These are phyloP conservation scores for Meta bourneti DNA, from an alignment of 2,888 invertebrate genomes.

Conservation along the genomic window DNA sequence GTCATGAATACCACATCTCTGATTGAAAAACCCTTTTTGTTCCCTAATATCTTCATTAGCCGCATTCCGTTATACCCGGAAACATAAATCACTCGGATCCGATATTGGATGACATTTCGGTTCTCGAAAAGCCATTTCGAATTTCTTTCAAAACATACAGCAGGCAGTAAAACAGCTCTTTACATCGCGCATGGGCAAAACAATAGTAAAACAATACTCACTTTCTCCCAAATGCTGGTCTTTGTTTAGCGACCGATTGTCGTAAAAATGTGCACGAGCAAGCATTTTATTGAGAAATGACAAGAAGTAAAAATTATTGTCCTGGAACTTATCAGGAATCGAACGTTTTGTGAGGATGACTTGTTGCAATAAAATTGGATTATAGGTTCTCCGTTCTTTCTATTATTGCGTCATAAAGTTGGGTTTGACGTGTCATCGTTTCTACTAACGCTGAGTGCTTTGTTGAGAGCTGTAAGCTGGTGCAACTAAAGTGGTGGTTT, in stretches of 20 bases:
- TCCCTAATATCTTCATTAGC: no score
- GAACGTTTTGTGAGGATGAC: conserved; percentile 7
- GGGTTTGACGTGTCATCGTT: background rate
- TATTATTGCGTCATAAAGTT: conserved; percentile 65
- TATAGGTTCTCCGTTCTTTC: conserved; percentile 7
- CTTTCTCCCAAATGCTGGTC: background rate
- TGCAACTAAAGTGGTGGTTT: background rate
- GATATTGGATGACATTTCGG: no score
- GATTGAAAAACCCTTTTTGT: no score
- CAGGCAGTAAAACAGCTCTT: background rate
- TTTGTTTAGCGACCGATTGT: conserved; percentile 12
- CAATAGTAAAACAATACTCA: conserved; percentile 21
- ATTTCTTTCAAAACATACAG: background rate
- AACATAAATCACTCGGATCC: no score
- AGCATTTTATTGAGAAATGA: conserved; percentile 52
- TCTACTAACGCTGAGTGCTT: background rate
- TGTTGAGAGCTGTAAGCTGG: background rate
- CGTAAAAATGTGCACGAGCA: conserved; percentile 29
- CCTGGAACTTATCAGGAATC: conserved; percentile 41
- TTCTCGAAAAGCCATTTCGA: background rate
- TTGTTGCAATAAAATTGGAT: conserved; percentile 68
- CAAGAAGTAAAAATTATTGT: conserved; percentile 57
- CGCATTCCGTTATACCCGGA: no score
- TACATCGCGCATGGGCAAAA: background rate
- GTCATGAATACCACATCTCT: no score